A percentile compares a stretch with the other conserved stretches of the same genome.
phyloP scores from a whole-genome alignment of 1,140 invertebrate species.

The Papilio aristodemus region DNA sequence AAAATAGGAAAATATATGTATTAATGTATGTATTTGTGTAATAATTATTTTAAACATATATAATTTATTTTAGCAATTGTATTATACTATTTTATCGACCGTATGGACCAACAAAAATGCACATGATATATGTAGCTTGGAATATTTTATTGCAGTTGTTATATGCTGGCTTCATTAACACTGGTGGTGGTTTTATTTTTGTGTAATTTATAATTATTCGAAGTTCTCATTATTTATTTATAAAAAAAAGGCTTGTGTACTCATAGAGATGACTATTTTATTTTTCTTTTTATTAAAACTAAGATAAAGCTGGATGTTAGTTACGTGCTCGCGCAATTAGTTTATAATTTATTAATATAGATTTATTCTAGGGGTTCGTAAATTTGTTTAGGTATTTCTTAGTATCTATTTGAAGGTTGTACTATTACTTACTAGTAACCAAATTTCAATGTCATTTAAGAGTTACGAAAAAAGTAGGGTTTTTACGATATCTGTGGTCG shows the following conservation, averaged over 20 bases:
- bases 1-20: no score
- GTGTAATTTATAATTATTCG: constrained; percentile 54
- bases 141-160: constrained; percentile 43
- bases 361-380: background rate
- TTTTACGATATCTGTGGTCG: constrained; percentile 51
- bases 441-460: constrained; percentile 57
- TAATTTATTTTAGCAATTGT: constrained; percentile 26
- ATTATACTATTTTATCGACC: constrained; percentile 39
- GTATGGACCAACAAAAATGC: constrained; percentile 69
- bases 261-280: constrained; percentile 54
- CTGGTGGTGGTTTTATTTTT: constrained; percentile 61
- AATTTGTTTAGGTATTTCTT: constrained; percentile 20
- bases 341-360: constrained; percentile 14
- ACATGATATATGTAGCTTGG: constrained; percentile 52
- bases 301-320: constrained; percentile 41
- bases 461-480: constrained; percentile 53
- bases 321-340: constrained; percentile 39
- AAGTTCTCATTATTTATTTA: constrained; percentile 41
- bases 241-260: constrained; percentile 60
- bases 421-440: constrained; percentile 34
- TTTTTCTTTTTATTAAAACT: constrained; percentile 16
- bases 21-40: background rate
- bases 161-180: constrained; percentile 63
- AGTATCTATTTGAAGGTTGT: constrained; percentile 29
- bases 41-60: constrained; percentile 19